Conservation (phyloP, 2,797 vertebrate species). For the Notoglanidium macrostoma region DNA sequence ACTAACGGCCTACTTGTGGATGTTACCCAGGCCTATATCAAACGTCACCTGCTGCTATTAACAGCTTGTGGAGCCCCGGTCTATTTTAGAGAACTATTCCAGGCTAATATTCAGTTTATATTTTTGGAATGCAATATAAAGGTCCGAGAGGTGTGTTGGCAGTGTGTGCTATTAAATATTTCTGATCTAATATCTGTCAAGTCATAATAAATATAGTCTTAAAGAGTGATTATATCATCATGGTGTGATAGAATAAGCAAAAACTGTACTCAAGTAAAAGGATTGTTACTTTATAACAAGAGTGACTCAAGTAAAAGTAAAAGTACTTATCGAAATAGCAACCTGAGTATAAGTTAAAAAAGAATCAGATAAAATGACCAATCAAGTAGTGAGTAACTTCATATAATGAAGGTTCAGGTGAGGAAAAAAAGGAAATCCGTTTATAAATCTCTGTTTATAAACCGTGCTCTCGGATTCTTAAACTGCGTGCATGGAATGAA, state of each 20-base stretch:
- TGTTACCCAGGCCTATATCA: background rate
- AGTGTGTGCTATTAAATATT: background rate
- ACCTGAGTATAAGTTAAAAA: too few species aligned
- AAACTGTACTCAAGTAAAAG: too few species aligned
- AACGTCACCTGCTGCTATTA: conserved; percentile 6
- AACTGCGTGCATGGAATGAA: too few species aligned
- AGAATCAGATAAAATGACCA: too few species aligned
- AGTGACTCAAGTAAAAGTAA: too few species aligned
- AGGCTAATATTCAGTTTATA: background rate
- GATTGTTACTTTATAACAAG: too few species aligned
- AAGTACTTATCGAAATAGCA: too few species aligned
- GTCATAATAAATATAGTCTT: conserved; percentile 6
- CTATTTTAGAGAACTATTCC: background rate
- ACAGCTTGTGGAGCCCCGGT: background rate
- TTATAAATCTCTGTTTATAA: too few species aligned
- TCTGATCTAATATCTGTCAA: conserved; percentile 16
- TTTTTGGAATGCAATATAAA: background rate
- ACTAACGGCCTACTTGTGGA: background rate
- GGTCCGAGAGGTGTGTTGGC: background rate
- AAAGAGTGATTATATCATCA: background rate
- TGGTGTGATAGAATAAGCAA: background rate
- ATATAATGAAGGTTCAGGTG: too few species aligned
- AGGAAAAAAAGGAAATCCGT: too few species aligned
- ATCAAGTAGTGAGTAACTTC: too few species aligned
- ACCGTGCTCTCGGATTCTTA: too few species aligned